phyloP scores from a whole-genome alignment of 2,888 invertebrate genomes.

The Agrypnus murinus region DNA sequence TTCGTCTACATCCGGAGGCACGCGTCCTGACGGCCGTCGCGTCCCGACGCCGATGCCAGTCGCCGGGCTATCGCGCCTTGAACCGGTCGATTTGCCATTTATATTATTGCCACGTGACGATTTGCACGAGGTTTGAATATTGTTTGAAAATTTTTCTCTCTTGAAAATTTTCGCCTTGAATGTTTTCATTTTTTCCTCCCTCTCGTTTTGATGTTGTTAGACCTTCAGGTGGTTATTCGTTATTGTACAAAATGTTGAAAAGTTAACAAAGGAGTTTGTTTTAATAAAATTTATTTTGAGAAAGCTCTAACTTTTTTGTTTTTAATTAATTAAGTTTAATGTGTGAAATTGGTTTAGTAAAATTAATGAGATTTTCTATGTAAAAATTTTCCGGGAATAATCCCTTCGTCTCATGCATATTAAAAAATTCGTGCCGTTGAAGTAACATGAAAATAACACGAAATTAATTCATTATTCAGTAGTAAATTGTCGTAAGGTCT shows the following conservation, averaged over 20 bases:
- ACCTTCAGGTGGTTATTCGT: too few relatives aligned
- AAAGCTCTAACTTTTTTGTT: neutral
- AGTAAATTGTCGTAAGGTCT: slow-evolving; percentile 38
- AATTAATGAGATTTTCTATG: too few relatives aligned
- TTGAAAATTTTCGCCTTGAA: slow-evolving; percentile 1
- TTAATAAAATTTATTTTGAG: neutral
- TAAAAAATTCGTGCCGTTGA: slow-evolving; percentile 16
- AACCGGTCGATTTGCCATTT: slow-evolving; percentile 62
- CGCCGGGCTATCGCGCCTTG: slow-evolving; percentile 64
- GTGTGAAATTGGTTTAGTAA: too few relatives aligned
- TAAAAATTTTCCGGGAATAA: too few relatives aligned
- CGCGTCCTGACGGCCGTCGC: slow-evolving; percentile 70
- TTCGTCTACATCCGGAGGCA: slow-evolving; percentile 68
- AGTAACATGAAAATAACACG: slow-evolving; percentile 15
- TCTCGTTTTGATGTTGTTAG: neutral
- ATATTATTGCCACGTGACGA: slow-evolving; percentile 42
- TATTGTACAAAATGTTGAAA: too few relatives aligned
- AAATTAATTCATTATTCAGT: slow-evolving; percentile 40
- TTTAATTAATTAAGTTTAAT: too few relatives aligned
- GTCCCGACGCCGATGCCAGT: slow-evolving; percentile 68
- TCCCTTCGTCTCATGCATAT: slow-evolving; percentile 14
- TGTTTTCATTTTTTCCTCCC: neutral
- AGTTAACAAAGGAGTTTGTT: neutral
- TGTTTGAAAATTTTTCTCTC: neutral
- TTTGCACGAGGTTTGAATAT: slow-evolving; percentile 36